Base-by-base conservation (phyloP, 2,113 vertebrate genomes). In the Scatophagus argus region DNA sequence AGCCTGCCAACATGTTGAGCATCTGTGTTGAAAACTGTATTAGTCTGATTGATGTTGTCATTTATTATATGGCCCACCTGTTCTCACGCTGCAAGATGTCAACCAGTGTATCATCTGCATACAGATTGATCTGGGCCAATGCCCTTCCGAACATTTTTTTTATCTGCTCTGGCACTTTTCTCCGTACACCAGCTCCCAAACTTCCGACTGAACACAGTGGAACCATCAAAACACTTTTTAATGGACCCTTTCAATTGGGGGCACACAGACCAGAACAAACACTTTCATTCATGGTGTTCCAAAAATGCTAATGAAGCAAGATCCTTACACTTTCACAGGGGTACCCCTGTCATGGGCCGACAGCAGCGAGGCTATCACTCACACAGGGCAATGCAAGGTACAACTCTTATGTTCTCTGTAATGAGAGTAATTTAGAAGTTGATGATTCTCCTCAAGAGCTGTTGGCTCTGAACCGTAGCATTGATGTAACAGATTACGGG, bases 271-370 rank as follows among this genome's bases (percentile, higher is more conserved):
- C 80, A 89, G 90, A 93, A 93, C 87, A 93, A 93, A 92, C 79
- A 79, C 77, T 74, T 84, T 91, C 81, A 92, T 92, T 95, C 92
- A 94, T 69, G 65, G 60, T 34, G 73, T 76, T 93, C 90, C 93
- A 92, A 68, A 93, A 88, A 94, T 94, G 91, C 88, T 69, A 93
- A 95, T 94, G 87, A 88, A 83, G 82, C 77, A 75, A 84, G 66
- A 77, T 51, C 77, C 78, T 79, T 75, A 76, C 81, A 90, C 89
- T 87, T 90, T 92, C 90, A 91, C 86, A 92, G 81, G 80, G 83
- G 77, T 81, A 82, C 77, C 74, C 74, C 85, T 91, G 90, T 88
- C 87, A 86, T 76, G 54, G 77, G 84, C 47, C 70, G 58, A 52
- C 87, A 81, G 76, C 43, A 62, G 72, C 46, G 67, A 84, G 44